Conservation (phyloP, 1,140 invertebrate species). For the Aphelinus atriplicis region DNA sequence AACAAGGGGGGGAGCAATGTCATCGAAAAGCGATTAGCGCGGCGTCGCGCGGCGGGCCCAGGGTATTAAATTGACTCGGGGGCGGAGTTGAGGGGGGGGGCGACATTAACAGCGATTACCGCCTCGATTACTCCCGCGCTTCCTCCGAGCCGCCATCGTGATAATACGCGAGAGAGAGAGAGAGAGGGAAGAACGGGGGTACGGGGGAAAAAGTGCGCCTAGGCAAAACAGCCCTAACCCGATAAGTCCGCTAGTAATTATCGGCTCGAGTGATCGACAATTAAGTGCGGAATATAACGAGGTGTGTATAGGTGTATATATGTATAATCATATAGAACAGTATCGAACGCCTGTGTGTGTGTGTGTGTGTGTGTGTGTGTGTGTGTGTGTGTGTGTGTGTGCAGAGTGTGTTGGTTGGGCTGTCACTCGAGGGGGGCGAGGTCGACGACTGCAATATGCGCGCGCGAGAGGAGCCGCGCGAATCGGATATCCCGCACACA, state of each 20-base stretch:
- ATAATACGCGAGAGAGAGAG: neutral
- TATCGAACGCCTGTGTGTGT: no score
- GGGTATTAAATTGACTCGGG: constrained; percentile 3
- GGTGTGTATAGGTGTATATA: constrained; percentile 32
- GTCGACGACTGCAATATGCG: neutral
- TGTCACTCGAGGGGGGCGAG: neutral
- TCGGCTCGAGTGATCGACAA: constrained; percentile 40
- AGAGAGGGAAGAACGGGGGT: no score
- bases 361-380: no score
- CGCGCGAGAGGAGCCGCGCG: neutral
- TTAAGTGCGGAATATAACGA: constrained; percentile 40
- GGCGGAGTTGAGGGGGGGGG: no score
- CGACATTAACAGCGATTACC: neutral
- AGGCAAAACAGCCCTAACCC: neutral
- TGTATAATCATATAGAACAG: no score
- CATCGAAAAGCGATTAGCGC: constrained; percentile 36
- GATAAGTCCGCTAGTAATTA: constrained; percentile 39
- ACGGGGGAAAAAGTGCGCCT: no score
- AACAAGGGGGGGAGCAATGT: constrained; percentile 1
- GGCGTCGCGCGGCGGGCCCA: no score
- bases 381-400: no score
- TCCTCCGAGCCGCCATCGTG: neutral
- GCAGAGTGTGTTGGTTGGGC: no score
- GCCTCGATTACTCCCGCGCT: neutral
- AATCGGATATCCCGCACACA: constrained; percentile 10